Evolutionary conservation across 2,888 invertebrate genomes (phyloP), one percentile per base, ranked within the genome.

Genomic region (Aphrophora alni): DNA sequence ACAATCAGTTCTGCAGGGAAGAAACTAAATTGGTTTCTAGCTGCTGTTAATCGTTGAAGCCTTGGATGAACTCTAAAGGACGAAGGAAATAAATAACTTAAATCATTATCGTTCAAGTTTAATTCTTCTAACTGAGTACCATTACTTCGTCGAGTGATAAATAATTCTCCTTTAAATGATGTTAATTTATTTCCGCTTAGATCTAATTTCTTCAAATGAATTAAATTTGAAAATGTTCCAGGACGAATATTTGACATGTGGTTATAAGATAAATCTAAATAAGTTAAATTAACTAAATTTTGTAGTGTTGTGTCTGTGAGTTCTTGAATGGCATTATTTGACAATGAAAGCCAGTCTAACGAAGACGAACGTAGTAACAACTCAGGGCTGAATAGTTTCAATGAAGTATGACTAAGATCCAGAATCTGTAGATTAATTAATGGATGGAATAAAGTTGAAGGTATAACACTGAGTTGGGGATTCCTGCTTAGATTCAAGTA

Each of bases 1-100:
- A 93, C 93, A 83, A 97, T 93, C 81, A 96, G 91, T 87, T 97
- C 97, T 0, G 95, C 94, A 0, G 96, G 95, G 89, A 97, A 97
- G 87, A 94, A 94, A 85, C 93, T 93, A 86, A 97, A 94, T 87
- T 93, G 93, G 88, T 97, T 97, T 84, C 92, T 90, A 0, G 92
- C 90, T 0, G 95, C 92, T 80, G 91, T 90, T 72, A 97, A 92
- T 86, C 91, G 90, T 83, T 92, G 91, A 26, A 97, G 88, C 25
- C 95, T 90, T 0, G 95, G 95, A 88, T 97, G 96, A 82, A 95
- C 95, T 87, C 94, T 92, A 87, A 97, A 97, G 21, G 95, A 95
- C 0, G 95, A 95, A 0, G 95, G 95, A 85, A 95, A 96, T 68
- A 97, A 89, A 87, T 96, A 95, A 86, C 93, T 94, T 68, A 97